phyloP scores from a whole-genome alignment of 2,797 vertebrate species.

The Choloepus didactylus region DNA sequence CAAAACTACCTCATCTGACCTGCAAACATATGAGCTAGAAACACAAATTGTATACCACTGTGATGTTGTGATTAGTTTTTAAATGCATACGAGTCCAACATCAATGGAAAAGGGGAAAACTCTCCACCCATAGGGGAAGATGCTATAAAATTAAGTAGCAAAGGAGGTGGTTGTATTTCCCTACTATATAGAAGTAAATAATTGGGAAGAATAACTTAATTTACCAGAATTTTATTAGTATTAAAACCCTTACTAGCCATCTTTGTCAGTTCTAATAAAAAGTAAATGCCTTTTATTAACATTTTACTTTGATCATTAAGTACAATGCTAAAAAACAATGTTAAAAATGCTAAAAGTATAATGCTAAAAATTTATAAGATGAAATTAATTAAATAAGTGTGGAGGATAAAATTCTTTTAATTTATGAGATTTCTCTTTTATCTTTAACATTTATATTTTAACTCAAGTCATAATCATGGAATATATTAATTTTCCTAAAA shows the following conservation, averaged over 20 bases:
- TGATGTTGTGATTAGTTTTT: not conserved
- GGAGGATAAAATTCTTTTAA: not conserved
- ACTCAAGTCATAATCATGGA: not conserved
- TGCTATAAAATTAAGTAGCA: not conserved
- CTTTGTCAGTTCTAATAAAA: not conserved
- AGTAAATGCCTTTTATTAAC: not conserved
- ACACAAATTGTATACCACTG: not conserved
- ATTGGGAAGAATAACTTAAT: not conserved
- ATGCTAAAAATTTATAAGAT: not conserved
- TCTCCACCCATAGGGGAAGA: not conserved
- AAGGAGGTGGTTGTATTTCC: not conserved
- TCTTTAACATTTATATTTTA: not conserved
- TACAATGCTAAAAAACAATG: not conserved
- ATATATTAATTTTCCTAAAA: conserved; percentile 10
- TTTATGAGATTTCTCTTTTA: not conserved
- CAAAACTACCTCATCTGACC: not conserved
- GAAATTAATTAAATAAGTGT: not conserved
- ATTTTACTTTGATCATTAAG: not conserved
- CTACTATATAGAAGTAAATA: not conserved
- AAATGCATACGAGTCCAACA: not conserved
- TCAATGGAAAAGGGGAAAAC: not conserved
- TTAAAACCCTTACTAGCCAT: not conserved
- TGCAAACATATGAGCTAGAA: not conserved
- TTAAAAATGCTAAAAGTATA: not conserved
- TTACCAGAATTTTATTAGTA: not conserved